Conservation (phyloP, 2,888 invertebrate genomes). For the Notocelia uddmanniana region DNA sequence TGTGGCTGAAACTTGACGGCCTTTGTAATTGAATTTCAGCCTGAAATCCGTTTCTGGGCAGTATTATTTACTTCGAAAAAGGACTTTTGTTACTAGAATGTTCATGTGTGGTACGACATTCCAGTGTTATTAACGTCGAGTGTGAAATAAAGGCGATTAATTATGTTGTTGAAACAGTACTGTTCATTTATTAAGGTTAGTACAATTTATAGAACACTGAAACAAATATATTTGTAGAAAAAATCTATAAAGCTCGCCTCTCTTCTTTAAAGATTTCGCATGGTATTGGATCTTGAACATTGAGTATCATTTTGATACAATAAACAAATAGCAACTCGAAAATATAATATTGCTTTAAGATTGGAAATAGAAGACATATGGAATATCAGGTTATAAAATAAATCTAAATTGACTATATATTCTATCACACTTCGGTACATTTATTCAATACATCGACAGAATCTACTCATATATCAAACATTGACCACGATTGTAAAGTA, state of each 20-base stretch:
- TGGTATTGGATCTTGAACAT: not conserved
- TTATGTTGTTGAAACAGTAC: slow-evolving; percentile 17
- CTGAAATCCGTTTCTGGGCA: slow-evolving; percentile 26
- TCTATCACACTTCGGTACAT: too few relatives aligned
- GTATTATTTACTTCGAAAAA: not conserved
- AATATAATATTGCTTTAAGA: too few relatives aligned
- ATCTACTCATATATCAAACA: too few relatives aligned
- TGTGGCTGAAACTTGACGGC: slow-evolving; percentile 16
- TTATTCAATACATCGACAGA: too few relatives aligned
- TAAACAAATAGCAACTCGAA: too few relatives aligned
- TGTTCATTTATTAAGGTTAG: slow-evolving; percentile 9
- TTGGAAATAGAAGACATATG: too few relatives aligned
- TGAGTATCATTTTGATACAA: not conserved
- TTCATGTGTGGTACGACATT: not conserved
- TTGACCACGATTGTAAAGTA: too few relatives aligned
- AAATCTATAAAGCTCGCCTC: not conserved
- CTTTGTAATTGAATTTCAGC: slow-evolving; percentile 22
- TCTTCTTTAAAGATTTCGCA: not conserved
- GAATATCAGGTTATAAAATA: too few relatives aligned
- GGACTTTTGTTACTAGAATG: not conserved
- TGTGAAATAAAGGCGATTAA: slow-evolving; percentile 20
- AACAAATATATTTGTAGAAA: too few relatives aligned
- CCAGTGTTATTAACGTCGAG: not conserved
- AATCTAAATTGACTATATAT: too few relatives aligned
- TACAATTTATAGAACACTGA: not conserved